Evolutionary conservation across 1,140 invertebrate species (phyloP).

Genomic region (Bombus superbus): DNA sequence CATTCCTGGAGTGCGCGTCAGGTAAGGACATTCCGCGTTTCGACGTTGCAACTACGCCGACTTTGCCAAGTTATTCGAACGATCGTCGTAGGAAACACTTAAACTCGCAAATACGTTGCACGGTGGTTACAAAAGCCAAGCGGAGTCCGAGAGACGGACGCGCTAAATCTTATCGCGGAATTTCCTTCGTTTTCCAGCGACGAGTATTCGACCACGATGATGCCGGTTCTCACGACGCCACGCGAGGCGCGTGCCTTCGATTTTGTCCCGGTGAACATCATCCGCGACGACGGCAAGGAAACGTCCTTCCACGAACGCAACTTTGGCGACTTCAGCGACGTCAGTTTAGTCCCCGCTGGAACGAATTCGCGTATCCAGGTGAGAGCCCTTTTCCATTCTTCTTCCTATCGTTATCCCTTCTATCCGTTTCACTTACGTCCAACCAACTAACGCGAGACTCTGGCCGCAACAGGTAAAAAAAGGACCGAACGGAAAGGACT

Average conservation of each 20-base stretch:
- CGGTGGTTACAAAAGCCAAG: too few relatives aligned
- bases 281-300: conserved; percentile 77
- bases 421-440: too few relatives aligned
- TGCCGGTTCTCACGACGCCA: conserved; percentile 78
- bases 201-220: conserved; percentile 80
- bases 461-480: conserved; percentile 88
- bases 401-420: too few relatives aligned
- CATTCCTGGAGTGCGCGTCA: conserved; percentile 76
- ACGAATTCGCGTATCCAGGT: conserved; percentile 80
- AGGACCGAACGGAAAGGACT: conserved; percentile 94
- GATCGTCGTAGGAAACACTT: too few relatives aligned
- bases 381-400: not conserved
- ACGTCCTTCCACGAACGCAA: conserved; percentile 71
- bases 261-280: conserved; percentile 80
- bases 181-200: conserved; percentile 59
- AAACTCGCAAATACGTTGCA: too few relatives aligned
- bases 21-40: conserved; percentile 54
- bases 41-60: too few relatives aligned
- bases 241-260: conserved; percentile 74
- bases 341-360: conserved; percentile 79
- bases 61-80: too few relatives aligned
- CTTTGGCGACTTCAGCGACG: conserved; percentile 79
- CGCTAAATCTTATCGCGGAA: too few relatives aligned
- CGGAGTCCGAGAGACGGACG: too few relatives aligned
- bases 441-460: too few relatives aligned